Base-by-base conservation (phyloP, 2,113 vertebrate species). In the Phasianus colchicus region DNA sequence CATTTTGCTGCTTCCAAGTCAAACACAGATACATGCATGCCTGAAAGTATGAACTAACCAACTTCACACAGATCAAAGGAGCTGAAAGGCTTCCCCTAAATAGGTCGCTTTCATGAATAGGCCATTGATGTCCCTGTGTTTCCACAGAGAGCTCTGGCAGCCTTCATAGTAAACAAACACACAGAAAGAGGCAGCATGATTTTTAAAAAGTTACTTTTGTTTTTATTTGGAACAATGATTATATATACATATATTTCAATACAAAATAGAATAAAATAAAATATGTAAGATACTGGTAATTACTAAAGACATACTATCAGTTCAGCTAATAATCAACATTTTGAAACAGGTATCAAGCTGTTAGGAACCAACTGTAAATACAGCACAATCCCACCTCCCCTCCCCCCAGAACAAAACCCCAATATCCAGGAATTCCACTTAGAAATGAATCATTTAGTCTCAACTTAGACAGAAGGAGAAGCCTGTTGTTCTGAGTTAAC, bases 11-110 rank as follows among this genome's bases (percentile, higher is more conserved):
- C 73, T 92, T 87, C 55, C 55, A 25, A 84, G 82, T 80, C 73
- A 79, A 90, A 95, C 47, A 38, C 14, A 89, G 38, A 94, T 74
- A 63, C 14, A 85, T 32, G 52, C 75, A 86, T 17, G 83, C 72
- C 72, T 88, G 72, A 61, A n/a, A 77, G 89, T 17, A 88, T 88
- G 89, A 95, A 91, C 70, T 18, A 83, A 84, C 80, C 85, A 67
- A 88, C 86, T 91, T 80, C 82, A 83, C 85, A 42, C 74, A 96
- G 93, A 91, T 93, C 91, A 86, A 93, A 79, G 89, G 87, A 94
- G 93, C 75, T 86, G 88, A 88, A 81, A 88, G 83, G 88, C 80
- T 84, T 91, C 90, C 52, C 83, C 58, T 86, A 75, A 91, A 84
- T 73, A 77, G 76, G 75, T 83, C 27, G n/a, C 72, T 93, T 90